Conservation (phyloP, 2,888 invertebrate genomes). For the Esperia sulphurella region DNA sequence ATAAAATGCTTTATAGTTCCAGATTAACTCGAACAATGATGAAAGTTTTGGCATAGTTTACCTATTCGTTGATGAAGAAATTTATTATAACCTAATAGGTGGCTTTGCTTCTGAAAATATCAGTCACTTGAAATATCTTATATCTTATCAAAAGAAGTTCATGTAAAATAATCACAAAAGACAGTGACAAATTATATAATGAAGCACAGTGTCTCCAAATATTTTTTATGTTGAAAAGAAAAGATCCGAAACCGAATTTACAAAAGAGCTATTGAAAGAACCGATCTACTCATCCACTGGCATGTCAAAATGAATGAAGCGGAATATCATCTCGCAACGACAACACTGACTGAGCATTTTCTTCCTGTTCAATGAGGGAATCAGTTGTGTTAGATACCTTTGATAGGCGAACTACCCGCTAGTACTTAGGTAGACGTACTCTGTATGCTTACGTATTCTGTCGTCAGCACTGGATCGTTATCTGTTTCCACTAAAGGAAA, state of each 20-base stretch:
- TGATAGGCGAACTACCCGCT: constrained; percentile 48
- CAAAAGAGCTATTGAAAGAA: constrained; percentile 20
- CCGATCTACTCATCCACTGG: constrained; percentile 19
- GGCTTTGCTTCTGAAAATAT: too few species aligned
- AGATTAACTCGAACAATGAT: too few species aligned
- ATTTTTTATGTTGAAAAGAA: neutral
- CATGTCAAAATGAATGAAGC: constrained; percentile 26
- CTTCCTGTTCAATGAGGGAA: constrained; percentile 37
- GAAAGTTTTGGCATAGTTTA: too few species aligned
- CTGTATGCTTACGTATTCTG: constrained; percentile 75
- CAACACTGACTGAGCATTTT: constrained; percentile 42
- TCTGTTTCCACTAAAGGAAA: constrained; percentile 79
- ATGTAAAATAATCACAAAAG: neutral
- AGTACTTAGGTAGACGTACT: constrained; percentile 62
- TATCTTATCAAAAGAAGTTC: too few species aligned
- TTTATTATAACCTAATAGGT: too few species aligned
- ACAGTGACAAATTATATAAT: neutral
- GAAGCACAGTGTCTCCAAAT: neutral
- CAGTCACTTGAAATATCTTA: too few species aligned
- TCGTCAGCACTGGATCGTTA: constrained; percentile 77
- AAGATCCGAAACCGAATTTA: neutral
- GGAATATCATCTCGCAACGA: constrained; percentile 32
- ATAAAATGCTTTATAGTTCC: too few species aligned
- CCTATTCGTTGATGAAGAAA: too few species aligned
- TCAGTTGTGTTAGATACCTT: constrained; percentile 60